These are phyloP conservation scores for Euleptes europaea DNA, from an alignment of 2,113 vertebrate genomes.

Conservation along the genomic window DNA sequence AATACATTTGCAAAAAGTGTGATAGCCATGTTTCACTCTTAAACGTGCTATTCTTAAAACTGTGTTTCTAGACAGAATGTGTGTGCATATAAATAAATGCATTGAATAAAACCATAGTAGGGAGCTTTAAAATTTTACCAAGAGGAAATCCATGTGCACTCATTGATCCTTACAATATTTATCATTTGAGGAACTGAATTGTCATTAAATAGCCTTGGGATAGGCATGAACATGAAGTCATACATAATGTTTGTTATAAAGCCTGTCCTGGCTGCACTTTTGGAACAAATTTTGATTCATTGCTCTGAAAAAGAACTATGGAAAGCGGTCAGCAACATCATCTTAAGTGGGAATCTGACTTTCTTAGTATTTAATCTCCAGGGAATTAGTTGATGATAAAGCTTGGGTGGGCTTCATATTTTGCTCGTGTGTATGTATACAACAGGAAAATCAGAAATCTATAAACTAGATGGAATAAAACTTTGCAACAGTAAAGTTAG, in stretches of 20 bases:
- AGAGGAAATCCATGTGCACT: background rate
- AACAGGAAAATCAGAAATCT: background rate
- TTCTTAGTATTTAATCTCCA: background rate
- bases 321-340: background rate
- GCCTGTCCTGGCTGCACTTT: accelerated
- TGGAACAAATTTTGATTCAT: background rate
- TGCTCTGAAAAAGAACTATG: background rate
- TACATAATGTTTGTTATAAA: accelerated
- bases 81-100: background rate
- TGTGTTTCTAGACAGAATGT: background rate
- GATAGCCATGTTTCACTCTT: background rate
- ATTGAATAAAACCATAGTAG: background rate
- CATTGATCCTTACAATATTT: background rate
- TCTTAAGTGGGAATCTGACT: background rate
- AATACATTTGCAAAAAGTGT: background rate
- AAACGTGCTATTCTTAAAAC: background rate
- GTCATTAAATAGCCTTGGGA: no score
- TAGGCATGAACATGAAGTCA: accelerated
- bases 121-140: background rate
- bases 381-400: no score
- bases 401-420: background rate
- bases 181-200: background rate
- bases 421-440: background rate
- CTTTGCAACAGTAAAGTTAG: background rate
- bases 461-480: background rate